Conservation (phyloP, 2,113 vertebrate species). For the Spermophilus dauricus region DNA sequence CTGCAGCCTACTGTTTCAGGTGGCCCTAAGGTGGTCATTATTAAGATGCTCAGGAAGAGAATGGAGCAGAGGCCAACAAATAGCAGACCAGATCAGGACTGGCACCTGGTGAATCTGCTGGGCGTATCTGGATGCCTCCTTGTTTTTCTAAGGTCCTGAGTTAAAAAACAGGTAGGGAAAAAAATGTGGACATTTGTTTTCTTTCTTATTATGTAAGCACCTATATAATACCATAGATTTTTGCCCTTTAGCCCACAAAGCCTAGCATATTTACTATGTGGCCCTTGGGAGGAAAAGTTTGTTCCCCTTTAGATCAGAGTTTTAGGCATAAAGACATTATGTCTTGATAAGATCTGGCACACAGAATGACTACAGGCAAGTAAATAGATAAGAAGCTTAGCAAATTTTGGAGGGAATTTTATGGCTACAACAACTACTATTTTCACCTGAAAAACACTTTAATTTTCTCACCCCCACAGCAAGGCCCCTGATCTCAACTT, state of each 20-base stretch:
- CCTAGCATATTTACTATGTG: slow-evolving; percentile 5
- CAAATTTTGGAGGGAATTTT: neutral
- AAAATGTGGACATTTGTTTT: neutral
- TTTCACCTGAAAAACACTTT: neutral
- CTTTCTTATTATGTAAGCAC: neutral
- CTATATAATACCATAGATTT: neutral
- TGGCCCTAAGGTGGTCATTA: neutral
- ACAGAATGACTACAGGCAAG: neutral
- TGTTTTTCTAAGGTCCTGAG: neutral
- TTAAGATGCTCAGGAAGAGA: neutral
- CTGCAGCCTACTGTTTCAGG: neutral
- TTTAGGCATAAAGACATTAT: neutral
- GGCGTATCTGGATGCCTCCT: neutral
- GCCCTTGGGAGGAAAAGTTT: neutral
- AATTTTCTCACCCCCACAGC: neutral
- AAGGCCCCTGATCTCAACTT: neutral
- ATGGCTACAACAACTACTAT: neutral
- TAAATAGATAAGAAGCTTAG: neutral
- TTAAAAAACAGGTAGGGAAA: neutral
- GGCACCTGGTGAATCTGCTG: neutral
- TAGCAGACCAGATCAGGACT: neutral
- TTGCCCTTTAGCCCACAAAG: slow-evolving; percentile 19
- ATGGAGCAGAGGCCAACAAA: neutral
- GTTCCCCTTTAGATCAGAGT: neutral
- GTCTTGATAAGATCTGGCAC: neutral